Evolutionary conservation across 2,797 vertebrate species (phyloP), one percentile per base, ranked within the genome.

Genomic region (Lacerta agilis): DNA sequence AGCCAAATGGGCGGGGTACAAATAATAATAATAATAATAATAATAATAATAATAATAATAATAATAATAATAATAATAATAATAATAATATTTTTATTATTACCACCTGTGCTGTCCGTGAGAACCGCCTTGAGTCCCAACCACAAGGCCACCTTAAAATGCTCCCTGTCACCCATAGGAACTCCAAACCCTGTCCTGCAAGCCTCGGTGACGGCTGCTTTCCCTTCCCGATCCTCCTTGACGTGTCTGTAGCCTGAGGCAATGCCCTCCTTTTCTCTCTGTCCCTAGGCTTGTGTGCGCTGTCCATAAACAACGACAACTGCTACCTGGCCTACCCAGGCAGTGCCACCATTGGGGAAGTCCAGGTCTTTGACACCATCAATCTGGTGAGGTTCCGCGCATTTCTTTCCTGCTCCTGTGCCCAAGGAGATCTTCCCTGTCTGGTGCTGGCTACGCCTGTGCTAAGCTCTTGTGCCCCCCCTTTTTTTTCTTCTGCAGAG

Each of bases 291-390:
- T 89, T 99, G 89, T 99, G 99, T 79, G 97, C 98, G 0, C 97
- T 99, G 84, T 99, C 99, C 78, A 99, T 99, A 96, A 99, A 98
- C 95, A 99, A 99, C 11, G 99, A 99, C 92, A 99, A 99, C 94
- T 99, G 99, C 94, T 99, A 99, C 92, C 95, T 99, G 96, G 99
- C 98, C 0, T 99, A 99, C 83, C 99, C 99, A 7, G 99, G 99
- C 89, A 99, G 99, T 20, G 98, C 99, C 2, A 98, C 98, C 81
- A 99, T 99, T 92, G 99, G 99, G 90, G 99, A 99, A 94, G 99
- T 99, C 27, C 99, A 99, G 90, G 99, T 99, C 94, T 99, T 99
- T 86, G 99, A 99, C 95, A 99, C 99, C 18, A 98, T 99, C 88
- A 99, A 99, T 93, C 95, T 99, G 98, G 99, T 99, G 95, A 95